Base-by-base conservation (phyloP, 2,113 vertebrate species). In the Tetrao urogallus region DNA sequence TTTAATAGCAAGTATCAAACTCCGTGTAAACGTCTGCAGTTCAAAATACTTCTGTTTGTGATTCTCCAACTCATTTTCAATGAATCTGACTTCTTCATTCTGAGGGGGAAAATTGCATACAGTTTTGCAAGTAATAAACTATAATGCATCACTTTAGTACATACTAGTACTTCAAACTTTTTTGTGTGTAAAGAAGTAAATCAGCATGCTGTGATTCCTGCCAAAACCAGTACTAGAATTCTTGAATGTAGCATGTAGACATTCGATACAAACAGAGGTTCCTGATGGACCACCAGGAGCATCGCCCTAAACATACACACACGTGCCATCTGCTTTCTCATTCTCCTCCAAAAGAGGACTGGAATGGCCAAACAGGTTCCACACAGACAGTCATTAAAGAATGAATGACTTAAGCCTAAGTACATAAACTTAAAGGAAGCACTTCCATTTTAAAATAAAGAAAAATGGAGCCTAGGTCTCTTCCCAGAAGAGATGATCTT, bases 61-160 rank as follows among this genome's bases (percentile, higher is more conserved):
- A 97, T 96, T 99, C 97, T 98, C 98, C 97, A 99, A 96, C 96
- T 99, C 99, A 28, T 96, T 98, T 97, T 99, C 99, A 48, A 99
- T 98, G 97, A 98, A 99, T 96, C 98, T 98, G 87, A 99, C 98
- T 96, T 99, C 99, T 97, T 99, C 99, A 79, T 99, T 99, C 99
- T 99, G 96, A 60, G 97, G 95, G 76, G 69, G 92, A 54, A 95
- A 93, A 58, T 66, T 2, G 54, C 8, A 86, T 70, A 58, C 13
- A 89, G n/a, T 14, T 61, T 50, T 45, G 67, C 30, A 57, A 69
- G 42, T 73, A 11, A 65, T 5, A 14, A 69, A 64, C 13, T 67
- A 28, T 6, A 34, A 42, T 14, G 50, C 21, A 43, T 24, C 71
- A 36, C 30, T 40, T 36, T 27, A 86, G 28, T 11, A 45, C 28